Percentiles rank a stretch among this genome's conserved stretches.
These are phyloP conservation scores for Metacarcinus magister DNA, from an alignment of 2,888 invertebrate species.

Conservation along the genomic window DNA sequence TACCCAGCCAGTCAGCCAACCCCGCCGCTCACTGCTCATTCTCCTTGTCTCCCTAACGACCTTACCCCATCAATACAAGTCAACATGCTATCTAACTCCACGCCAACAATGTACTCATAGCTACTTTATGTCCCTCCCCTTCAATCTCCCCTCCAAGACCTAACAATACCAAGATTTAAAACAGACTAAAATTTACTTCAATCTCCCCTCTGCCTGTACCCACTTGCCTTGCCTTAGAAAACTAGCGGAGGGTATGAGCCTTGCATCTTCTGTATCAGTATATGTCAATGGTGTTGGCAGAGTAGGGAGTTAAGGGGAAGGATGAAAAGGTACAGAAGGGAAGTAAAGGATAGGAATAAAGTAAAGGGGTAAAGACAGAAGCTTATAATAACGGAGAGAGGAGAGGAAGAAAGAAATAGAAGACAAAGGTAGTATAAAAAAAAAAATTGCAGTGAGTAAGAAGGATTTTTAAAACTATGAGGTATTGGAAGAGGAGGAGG, in stretches of 20 bases:
- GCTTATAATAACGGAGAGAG: neutral
- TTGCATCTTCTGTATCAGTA: neutral
- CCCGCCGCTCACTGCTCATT: neutral
- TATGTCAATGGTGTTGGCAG: neutral
- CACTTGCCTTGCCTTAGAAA: neutral
- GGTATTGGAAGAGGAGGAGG: too few relatives aligned
- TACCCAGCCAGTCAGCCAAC: neutral
- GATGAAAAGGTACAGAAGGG: neutral
- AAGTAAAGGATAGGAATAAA: neutral
- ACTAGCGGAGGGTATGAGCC: neutral
- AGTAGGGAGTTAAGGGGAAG: neutral
- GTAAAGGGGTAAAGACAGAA: neutral
- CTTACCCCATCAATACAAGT: constrained; percentile 10
- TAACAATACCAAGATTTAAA: neutral
- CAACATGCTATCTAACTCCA: neutral
- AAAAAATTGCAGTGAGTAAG: neutral
- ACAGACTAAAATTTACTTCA: neutral
- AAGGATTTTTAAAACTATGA: too few relatives aligned
- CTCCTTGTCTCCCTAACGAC: neutral
- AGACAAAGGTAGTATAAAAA: neutral
- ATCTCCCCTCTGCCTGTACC: neutral
- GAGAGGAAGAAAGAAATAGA: neutral
- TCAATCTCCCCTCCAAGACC: neutral
- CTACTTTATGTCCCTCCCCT: neutral
- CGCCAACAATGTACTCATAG: neutral